A percentile compares a stretch with the other conserved stretches of the same genome.
Evolutionary conservation across 1,140 invertebrate genomes (phyloP).

Genomic region (Drosophila pectinifera): DNA sequence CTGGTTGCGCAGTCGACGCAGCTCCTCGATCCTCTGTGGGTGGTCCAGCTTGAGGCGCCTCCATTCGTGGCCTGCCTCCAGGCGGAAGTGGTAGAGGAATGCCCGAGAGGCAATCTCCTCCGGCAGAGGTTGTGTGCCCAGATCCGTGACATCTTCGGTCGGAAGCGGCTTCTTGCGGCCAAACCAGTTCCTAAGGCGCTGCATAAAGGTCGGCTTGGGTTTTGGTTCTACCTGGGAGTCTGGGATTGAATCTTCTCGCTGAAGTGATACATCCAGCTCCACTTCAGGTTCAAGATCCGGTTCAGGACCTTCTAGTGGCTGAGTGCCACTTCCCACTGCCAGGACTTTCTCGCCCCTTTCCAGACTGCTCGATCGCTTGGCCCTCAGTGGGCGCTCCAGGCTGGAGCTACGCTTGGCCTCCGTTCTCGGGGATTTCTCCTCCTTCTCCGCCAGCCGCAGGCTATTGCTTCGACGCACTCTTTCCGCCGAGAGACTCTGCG

Average conservation of each 20-base stretch:
- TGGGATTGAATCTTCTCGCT: neutral
- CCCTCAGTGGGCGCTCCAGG: constrained; percentile 39
- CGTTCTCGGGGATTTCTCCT: constrained; percentile 8
- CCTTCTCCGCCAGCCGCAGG: constrained; percentile 27
- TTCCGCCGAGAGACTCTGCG: constrained; percentile 42
- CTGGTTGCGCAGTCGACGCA: constrained; percentile 87
- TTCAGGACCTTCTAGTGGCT: neutral
- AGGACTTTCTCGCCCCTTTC: constrained; percentile 24
- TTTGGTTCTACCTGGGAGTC: neutral
- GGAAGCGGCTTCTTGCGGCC: constrained; percentile 4
- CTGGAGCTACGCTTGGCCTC: constrained; percentile 64
- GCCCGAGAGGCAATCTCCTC: constrained; percentile 26
- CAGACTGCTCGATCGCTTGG: constrained; percentile 50
- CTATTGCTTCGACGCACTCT: constrained; percentile 60
- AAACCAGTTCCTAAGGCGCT: constrained; percentile 36
- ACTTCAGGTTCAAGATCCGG: neutral
- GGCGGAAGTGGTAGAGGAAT: constrained; percentile 45
- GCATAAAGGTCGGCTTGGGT: constrained; percentile 19
- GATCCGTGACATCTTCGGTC: neutral
- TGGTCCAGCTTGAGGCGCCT: constrained; percentile 87
- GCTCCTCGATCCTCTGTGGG: constrained; percentile 86
- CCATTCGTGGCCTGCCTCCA: constrained; percentile 86
- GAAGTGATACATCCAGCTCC: neutral
- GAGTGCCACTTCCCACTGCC: neutral
- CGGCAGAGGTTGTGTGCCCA: constrained; percentile 1